Conservation (phyloP, 2,113 vertebrate species). For the Quiscalus mexicanus region DNA sequence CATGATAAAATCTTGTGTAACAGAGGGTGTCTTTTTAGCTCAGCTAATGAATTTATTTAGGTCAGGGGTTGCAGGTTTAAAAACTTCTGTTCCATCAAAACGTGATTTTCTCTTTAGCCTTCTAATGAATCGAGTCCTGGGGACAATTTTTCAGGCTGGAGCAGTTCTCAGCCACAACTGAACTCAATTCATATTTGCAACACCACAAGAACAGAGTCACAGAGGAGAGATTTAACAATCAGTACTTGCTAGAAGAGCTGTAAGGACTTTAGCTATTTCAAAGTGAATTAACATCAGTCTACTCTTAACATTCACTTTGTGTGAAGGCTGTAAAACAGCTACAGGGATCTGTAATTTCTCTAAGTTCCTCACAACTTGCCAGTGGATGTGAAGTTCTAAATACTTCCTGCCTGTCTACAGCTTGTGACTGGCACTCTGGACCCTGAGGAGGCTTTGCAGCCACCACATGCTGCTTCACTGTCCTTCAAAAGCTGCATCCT, state of each 20-base stretch:
- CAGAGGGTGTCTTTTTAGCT: background rate
- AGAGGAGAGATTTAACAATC: background rate
- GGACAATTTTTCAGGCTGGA: background rate
- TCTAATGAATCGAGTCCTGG: background rate
- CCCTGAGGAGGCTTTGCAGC: background rate
- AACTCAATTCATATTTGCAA: background rate
- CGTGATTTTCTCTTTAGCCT: background rate
- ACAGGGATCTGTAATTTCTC: background rate
- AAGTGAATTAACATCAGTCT: background rate
- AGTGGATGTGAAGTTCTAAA: background rate
- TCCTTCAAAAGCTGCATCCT: background rate
- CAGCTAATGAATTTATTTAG: background rate
- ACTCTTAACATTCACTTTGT: background rate
- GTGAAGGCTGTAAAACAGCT: background rate
- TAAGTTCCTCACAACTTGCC: background rate
- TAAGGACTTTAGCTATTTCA: background rate
- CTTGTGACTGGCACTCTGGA: background rate
- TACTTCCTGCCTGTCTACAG: background rate
- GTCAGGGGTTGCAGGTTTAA: background rate
- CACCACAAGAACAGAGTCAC: background rate
- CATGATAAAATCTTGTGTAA: background rate
- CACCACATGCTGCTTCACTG: background rate
- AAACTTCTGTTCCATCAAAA: background rate
- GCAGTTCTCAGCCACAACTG: background rate
- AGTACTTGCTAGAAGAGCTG: background rate